Base-by-base conservation (phyloP, 2,888 invertebrate genomes). In the Chrysina gloriosa region DNA sequence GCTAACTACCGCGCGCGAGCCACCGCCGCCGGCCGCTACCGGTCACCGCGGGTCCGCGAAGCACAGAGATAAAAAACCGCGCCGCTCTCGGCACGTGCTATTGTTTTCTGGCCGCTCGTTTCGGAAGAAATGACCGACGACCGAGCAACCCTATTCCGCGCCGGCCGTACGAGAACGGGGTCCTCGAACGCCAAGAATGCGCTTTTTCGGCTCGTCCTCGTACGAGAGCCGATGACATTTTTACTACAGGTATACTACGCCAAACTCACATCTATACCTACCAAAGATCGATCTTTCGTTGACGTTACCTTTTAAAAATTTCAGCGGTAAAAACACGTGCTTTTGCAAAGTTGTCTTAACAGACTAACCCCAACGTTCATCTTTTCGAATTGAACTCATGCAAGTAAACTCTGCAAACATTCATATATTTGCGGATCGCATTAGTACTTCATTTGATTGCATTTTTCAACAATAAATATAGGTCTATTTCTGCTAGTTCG, bases 41-140 rank as follows among this genome's bases (percentile, higher is more conserved):
- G 58, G 50, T 34, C 29, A 42, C 50, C 23, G n/a, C n/a, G n/a
- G n/a, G n/a, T n/a, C n/a, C n/a, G n/a, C n/a, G n/a, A n/a, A n/a
- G n/a, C n/a, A n/a, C n/a, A n/a, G 45, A 34, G 21, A 39, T 21
- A 58, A 54, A 63, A 48, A 16, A 52, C 54, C 63, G 67, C 50
- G 27, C 50, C 70, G 72, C 74, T 74, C 74, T 72, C 75, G 78
- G 80, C 81, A 80, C 81, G 81, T 80, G 81, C 81, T 80, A 79
- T 81, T 81, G 81, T 80, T 76, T 65, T 52, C 64, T 73, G 71
- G 70, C 61, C 70, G 67, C 69, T 69, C 68, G 70, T 74, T 75
- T 74, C 72, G 69, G 68, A 67, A 69, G 69, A 69, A 72, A 73
- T 69, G 73, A 73, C 70, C 71, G 70, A 69, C 70, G 71, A 68